Percentiles rank a stretch among this genome's conserved stretches.
Evolutionary conservation across 2,797 vertebrate species (phyloP).

Genomic region (Coccyzus lansbergi): DNA sequence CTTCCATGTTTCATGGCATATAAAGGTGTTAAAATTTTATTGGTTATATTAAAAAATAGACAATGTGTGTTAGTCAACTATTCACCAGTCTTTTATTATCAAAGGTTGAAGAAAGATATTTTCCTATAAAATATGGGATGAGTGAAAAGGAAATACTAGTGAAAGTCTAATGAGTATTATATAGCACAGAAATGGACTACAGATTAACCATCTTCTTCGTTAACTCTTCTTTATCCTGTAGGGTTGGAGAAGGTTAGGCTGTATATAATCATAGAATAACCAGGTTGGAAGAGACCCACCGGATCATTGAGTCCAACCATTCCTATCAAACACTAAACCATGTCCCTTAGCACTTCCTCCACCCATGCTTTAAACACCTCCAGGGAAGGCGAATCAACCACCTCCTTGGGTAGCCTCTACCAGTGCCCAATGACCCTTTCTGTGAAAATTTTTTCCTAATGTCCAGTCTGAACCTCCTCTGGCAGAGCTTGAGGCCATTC

Average conservation of each 20-base stretch:
- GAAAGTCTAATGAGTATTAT: slow-evolving; percentile 4
- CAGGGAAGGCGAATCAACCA: too few relatives aligned
- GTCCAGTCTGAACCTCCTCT: too few relatives aligned
- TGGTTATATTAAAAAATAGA: not conserved
- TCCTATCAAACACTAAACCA: too few relatives aligned
- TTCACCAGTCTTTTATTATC: not conserved
- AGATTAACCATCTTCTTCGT: slow-evolving; percentile 30
- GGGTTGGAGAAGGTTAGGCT: slow-evolving; percentile 60
- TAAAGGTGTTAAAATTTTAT: not conserved
- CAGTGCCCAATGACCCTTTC: too few relatives aligned
- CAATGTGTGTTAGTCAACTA: not conserved
- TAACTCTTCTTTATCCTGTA: slow-evolving; percentile 40
- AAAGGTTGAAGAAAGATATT: not conserved
- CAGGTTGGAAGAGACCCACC: too few relatives aligned
- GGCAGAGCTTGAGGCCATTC: too few relatives aligned
- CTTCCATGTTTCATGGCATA: not conserved
- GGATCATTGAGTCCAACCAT: too few relatives aligned
- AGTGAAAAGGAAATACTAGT: not conserved
- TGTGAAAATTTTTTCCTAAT: too few relatives aligned
- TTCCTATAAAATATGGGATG: not conserved
- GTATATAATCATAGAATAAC: too few relatives aligned
- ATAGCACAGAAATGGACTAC: slow-evolving; percentile 2
- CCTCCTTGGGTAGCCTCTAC: too few relatives aligned
- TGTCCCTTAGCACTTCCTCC: too few relatives aligned
- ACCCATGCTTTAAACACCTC: too few relatives aligned